These are phyloP conservation scores for Lordiphosa fenestrarum DNA, from an alignment of 2,888 invertebrate species.

Conservation along the genomic window DNA sequence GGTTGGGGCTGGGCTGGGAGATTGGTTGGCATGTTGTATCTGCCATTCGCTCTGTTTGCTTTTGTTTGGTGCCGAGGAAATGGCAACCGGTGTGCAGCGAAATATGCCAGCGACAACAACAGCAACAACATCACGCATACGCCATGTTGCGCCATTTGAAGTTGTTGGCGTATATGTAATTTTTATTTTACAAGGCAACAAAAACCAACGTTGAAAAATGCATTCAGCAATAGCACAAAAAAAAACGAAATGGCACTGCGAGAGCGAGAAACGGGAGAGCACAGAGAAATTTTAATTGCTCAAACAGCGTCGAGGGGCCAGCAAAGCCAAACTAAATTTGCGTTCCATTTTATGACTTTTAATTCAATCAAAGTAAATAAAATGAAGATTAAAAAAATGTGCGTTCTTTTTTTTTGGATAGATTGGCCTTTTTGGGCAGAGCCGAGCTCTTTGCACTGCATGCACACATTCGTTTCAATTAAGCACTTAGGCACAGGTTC, in stretches of 20 bases:
- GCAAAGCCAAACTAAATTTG: slow-evolving; percentile 46
- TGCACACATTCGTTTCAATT: no score
- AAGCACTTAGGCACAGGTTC: no score
- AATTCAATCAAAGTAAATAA: slow-evolving; percentile 60
- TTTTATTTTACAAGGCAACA: slow-evolving; percentile 59
- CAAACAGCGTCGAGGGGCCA: slow-evolving; percentile 33
- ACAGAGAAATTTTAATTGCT: slow-evolving; percentile 68
- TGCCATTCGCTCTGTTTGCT: slow-evolving; percentile 49
- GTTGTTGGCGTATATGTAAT: slow-evolving; percentile 67
- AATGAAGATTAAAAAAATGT: slow-evolving; percentile 38
- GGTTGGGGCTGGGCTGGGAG: neutral
- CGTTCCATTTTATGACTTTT: slow-evolving; percentile 51
- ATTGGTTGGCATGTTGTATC: slow-evolving; percentile 36
- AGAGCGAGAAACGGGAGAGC: slow-evolving; percentile 10
- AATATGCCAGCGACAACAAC: slow-evolving; percentile 52
- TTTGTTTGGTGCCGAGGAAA: slow-evolving; percentile 59
- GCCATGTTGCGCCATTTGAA: slow-evolving; percentile 67
- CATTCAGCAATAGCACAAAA: slow-evolving; percentile 42
- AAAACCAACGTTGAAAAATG: slow-evolving; percentile 44
- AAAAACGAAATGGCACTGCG: slow-evolving; percentile 8
- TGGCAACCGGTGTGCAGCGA: slow-evolving; percentile 67
- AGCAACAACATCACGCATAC: slow-evolving; percentile 51
- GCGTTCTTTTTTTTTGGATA: slow-evolving; percentile 16
- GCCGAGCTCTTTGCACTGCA: no score
- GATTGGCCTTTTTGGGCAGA: slow-evolving; percentile 2